Evolutionary conservation across 2,797 vertebrate species (phyloP).

Genomic region (Tolypeutes matacus): DNA sequence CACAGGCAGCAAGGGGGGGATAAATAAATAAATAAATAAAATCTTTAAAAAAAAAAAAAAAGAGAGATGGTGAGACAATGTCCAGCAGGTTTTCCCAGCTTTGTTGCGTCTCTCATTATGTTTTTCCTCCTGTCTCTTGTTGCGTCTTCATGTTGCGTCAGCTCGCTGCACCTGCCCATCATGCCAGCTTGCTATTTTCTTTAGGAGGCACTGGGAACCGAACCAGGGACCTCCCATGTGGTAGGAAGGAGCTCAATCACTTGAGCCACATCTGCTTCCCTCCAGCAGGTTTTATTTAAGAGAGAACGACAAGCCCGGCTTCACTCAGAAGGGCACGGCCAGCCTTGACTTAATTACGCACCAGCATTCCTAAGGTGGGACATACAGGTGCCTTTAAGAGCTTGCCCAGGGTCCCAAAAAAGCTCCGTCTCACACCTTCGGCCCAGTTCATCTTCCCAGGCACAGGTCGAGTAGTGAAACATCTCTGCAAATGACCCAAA

Average conservation of each 20-base stretch:
- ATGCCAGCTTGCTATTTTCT: too few species aligned
- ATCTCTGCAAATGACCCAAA: background rate
- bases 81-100: background rate
- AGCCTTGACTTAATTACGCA: background rate
- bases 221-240: too few species aligned
- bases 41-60: too few species aligned
- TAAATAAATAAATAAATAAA: too few species aligned
- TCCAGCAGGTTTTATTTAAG: background rate
- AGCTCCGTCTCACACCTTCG: background rate
- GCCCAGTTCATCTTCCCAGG: background rate
- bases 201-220: too few species aligned
- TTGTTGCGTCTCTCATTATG: too few species aligned
- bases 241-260: too few species aligned
- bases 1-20: too few species aligned
- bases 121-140: too few species aligned
- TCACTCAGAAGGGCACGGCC: background rate
- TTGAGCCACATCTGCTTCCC: too few species aligned
- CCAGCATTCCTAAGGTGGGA: background rate
- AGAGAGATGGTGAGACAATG: background rate
- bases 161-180: too few species aligned
- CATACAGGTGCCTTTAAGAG: rapidly evolving
- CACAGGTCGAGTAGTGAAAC: background rate
- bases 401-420: background rate
- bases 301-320: background rate
- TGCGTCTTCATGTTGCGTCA: too few species aligned